phyloP scores from a whole-genome alignment of 2,888 invertebrate species.

The Morpho deidamia region DNA sequence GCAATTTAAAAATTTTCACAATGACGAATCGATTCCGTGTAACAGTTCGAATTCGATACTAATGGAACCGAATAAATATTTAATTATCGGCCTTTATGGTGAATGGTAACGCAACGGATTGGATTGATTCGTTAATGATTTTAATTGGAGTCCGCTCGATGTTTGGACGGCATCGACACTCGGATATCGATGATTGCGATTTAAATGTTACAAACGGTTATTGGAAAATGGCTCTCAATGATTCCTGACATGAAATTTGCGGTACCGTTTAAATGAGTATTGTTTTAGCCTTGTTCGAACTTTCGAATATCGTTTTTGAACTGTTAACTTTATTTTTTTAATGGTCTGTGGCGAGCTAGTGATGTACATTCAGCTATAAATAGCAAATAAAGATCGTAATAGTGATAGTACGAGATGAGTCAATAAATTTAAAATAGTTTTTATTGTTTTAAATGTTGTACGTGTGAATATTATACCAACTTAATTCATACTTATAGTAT shows the following conservation, averaged over 20 bases:
- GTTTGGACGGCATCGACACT: constrained; percentile 28
- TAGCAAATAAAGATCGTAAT: constrained; percentile 37
- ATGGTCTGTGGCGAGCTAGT: constrained; percentile 15
- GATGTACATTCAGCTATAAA: constrained; percentile 10
- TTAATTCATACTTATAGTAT: too few relatives aligned
- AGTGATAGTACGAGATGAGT: not conserved
- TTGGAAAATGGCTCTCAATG: constrained; percentile 4
- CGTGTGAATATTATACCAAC: constrained; percentile 33
- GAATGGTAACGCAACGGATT: constrained; percentile 67
- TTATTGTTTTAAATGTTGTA: constrained; percentile 22
- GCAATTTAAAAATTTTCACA: constrained; percentile 63
- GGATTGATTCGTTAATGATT: constrained; percentile 57
- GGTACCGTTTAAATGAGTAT: constrained; percentile 35
- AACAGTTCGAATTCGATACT: constrained; percentile 57
- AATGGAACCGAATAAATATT: constrained; percentile 74
- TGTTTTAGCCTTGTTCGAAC: constrained; percentile 11
- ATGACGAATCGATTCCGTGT: constrained; percentile 65
- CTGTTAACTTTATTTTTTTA: constrained; percentile 9
- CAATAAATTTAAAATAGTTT: too few relatives aligned
- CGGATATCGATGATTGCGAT: constrained; percentile 18
- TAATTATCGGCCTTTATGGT: constrained; percentile 67
- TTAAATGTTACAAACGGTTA: constrained; percentile 6
- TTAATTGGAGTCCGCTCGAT: constrained; percentile 47
- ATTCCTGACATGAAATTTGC: constrained; percentile 10
- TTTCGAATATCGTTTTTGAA: constrained; percentile 15